Percentiles rank a stretch among this genome's conserved stretches.
These are phyloP conservation scores for Vicugna pacos DNA, from an alignment of 2,113 vertebrate species.

Conservation along the genomic window DNA sequence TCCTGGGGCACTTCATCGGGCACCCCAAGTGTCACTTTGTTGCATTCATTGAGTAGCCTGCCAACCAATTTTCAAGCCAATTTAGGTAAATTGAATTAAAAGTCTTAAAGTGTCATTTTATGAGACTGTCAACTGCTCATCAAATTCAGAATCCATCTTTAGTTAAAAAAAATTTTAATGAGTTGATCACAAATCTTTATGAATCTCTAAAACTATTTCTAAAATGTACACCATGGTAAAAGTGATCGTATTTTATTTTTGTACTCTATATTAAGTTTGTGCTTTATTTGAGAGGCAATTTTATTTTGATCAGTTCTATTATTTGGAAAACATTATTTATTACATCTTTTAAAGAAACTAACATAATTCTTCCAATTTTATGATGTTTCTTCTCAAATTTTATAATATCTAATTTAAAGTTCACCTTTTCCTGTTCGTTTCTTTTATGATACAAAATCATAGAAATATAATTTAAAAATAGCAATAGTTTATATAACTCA, in stretches of 20 bases:
- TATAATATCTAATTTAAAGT: background rate
- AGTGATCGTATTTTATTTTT: background rate
- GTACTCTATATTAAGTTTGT: background rate
- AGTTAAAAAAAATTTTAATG: background rate
- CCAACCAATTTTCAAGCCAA: background rate
- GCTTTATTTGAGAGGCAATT: slow-evolving; percentile 28
- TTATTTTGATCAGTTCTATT: background rate
- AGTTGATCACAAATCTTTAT: background rate
- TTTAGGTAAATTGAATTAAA: background rate
- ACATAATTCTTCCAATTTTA: background rate
- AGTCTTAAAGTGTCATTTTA: background rate
- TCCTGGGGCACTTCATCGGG: background rate
- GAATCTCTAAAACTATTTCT: background rate
- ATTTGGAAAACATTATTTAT: slow-evolving; percentile 29
- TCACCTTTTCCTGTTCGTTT: background rate
- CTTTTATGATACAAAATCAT: background rate
- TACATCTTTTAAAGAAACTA: slow-evolving; percentile 15
- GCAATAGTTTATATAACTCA: background rate
- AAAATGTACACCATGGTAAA: background rate
- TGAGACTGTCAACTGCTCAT: background rate
- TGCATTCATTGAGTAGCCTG: background rate
- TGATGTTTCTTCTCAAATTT: background rate
- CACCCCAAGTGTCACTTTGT: background rate
- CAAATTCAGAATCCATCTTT: slow-evolving; percentile 9
- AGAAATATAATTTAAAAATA: background rate